Conservation (phyloP, 2,888 invertebrate species). For the Pharmacophagus antenor region DNA sequence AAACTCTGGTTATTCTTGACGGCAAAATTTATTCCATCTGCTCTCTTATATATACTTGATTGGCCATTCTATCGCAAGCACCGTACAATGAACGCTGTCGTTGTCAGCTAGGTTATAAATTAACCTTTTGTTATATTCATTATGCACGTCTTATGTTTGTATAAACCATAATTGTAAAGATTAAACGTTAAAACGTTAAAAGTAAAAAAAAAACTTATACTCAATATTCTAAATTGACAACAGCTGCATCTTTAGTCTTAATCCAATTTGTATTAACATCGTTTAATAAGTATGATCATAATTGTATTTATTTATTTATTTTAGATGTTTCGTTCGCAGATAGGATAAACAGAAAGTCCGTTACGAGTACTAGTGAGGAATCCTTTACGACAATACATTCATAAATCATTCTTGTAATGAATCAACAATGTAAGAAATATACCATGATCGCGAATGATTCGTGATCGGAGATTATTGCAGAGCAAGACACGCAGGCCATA, state of each 20-base stretch:
- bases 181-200: too few species aligned
- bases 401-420: constrained; percentile 68
- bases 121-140: constrained; percentile 16
- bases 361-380: constrained; percentile 38
- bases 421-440: constrained; percentile 57
- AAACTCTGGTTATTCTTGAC: constrained; percentile 23
- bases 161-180: constrained; percentile 6
- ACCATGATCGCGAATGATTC: constrained; percentile 54
- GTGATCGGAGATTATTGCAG: constrained; percentile 47
- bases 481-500: constrained; percentile 19
- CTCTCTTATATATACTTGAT: constrained; percentile 27
- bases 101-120: constrained; percentile 14
- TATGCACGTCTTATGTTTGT: constrained; percentile 14
- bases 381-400: constrained; percentile 56
- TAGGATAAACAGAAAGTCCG: not conserved
- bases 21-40: constrained; percentile 28
- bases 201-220: too few species aligned
- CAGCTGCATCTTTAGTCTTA: not conserved
- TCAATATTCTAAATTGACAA: too few species aligned
- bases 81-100: constrained; percentile 7
- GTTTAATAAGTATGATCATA: not conserved
- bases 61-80: constrained; percentile 16
- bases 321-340: too few species aligned
- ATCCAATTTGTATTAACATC: not conserved
- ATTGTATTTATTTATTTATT: not conserved